These are phyloP conservation scores for Vulpes vulpes DNA, from an alignment of 2,113 vertebrate species.

Conservation along the genomic window DNA sequence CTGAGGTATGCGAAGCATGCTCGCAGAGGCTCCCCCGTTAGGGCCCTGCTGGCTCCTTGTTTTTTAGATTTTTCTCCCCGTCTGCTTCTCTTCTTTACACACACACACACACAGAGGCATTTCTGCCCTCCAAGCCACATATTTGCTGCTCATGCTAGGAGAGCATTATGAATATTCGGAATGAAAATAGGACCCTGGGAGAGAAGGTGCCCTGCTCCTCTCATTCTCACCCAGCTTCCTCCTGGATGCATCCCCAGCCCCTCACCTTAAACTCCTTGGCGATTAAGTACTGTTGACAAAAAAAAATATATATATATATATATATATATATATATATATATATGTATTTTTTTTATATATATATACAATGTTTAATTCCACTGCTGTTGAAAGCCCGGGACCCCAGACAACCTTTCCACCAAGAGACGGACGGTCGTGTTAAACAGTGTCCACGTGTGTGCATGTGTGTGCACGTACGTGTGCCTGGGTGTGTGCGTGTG, in stretches of 20 bases:
- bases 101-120: neutral
- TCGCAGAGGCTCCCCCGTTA: constrained; percentile 84
- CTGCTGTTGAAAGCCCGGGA: neutral
- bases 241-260: constrained; percentile 61
- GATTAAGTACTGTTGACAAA: constrained; percentile 83
- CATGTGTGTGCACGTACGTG: rapidly evolving
- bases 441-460: neutral
- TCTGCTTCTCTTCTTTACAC: constrained; percentile 64
- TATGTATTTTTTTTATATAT: too few relatives aligned
- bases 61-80: neutral
- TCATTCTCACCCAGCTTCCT: constrained; percentile 75
- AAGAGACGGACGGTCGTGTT: constrained; percentile 68
- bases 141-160: constrained; percentile 75
- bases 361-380: constrained; percentile 32
- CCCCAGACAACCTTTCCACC: constrained; percentile 61
- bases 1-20: constrained; percentile 79
- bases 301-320: too few relatives aligned
- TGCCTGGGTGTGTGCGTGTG: too few relatives aligned
- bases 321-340: too few relatives aligned
- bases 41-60: constrained; percentile 72
- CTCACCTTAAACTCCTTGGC: constrained; percentile 71
- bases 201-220: constrained; percentile 62
- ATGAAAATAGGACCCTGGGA: constrained; percentile 77
- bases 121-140: constrained; percentile 80
- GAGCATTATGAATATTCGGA: constrained; percentile 85